Evolutionary conservation across 2,888 invertebrate genomes (phyloP).

Genomic region (Pollenia amentaria): DNA sequence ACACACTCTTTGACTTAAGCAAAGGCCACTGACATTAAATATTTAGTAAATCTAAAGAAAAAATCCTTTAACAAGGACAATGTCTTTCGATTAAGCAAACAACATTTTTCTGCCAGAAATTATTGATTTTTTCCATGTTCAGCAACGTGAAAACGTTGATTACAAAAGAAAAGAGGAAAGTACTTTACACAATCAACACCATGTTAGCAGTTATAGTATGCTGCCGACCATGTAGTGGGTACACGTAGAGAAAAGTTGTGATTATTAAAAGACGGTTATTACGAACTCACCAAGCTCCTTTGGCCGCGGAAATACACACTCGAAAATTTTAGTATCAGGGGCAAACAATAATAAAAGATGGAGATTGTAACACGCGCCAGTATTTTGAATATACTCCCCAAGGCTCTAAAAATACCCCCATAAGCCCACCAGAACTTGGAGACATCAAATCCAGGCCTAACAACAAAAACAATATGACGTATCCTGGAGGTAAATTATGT

Average conservation of each 20-base stretch:
- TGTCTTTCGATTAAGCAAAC: slow-evolving; percentile 40
- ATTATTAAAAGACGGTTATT: neutral
- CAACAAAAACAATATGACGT: no score
- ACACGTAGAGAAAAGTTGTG: slow-evolving; percentile 1
- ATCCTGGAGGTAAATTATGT: no score
- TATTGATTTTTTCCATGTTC: slow-evolving; percentile 58
- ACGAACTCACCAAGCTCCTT: neutral
- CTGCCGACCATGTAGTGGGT: neutral
- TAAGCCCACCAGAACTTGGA: no score
- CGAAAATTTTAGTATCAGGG: neutral
- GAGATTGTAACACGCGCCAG: no score
- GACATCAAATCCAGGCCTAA: no score
- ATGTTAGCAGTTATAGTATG: slow-evolving; percentile 35
- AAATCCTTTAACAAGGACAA: slow-evolving; percentile 57
- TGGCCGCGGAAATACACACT: neutral
- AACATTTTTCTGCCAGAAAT: slow-evolving; percentile 27
- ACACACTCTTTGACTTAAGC: slow-evolving; percentile 12
- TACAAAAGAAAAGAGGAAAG: slow-evolving; percentile 11
- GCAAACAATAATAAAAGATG: no score
- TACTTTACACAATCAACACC: slow-evolving; percentile 50
- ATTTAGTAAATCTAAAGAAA: slow-evolving; percentile 37
- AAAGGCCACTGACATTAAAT: slow-evolving; percentile 63
- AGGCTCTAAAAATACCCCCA: no score
- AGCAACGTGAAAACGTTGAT: slow-evolving; percentile 29
- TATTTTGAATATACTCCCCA: no score